Base-by-base conservation (phyloP, 1,140 invertebrate species). In the Ephestia elutella region DNA sequence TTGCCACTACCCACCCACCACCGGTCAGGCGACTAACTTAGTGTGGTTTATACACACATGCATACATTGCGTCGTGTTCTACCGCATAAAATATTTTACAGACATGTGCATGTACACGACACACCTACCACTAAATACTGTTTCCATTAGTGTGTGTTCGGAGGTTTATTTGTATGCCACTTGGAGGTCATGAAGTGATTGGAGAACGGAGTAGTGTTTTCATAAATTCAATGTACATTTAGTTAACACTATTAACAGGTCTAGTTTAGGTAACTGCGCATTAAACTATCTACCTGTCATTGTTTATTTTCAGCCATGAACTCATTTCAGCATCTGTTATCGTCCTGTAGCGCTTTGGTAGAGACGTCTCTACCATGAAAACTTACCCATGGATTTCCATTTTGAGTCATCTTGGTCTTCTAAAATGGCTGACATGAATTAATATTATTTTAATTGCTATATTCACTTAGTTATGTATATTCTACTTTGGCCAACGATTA, bases 181-280 rank as follows among this genome's bases (percentile, higher is more conserved):
- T 56, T 82, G 73, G 80, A 83, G 82, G 82, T 78, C 78, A 68
- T 70, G 63, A 67, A 81, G 70, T 73, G 71, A 77, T 74, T 78
- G 77, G 66, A 62, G 62, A 54, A 65, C 63, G 55, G 57, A 67
- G 54, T 64, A 65, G 71, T 73, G 50, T 72, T 72, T 73, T 71
- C 70, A 69, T 68, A 44, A 63, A 53, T 58, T 59, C 62, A 67
- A 65, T 70, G 63, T 66, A 66, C 32, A 11, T 61, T 75, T 73
- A 66, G 38, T 73, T 74, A 72, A 56, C 66, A 72, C 59, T 64
- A 65, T 68, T 66, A 73, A 56, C 38, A 44, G 11, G 38, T 44
- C 13, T 44, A 15, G 38, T 57, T 30, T n/a, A 8, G 57, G 51
- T 68, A 68, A 73, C 54, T 35, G 55, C 59, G 30, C 44, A 49